These are phyloP conservation scores for Mormoops blainvillei DNA, from an alignment of 2,113 vertebrate genomes.

Conservation along the genomic window DNA sequence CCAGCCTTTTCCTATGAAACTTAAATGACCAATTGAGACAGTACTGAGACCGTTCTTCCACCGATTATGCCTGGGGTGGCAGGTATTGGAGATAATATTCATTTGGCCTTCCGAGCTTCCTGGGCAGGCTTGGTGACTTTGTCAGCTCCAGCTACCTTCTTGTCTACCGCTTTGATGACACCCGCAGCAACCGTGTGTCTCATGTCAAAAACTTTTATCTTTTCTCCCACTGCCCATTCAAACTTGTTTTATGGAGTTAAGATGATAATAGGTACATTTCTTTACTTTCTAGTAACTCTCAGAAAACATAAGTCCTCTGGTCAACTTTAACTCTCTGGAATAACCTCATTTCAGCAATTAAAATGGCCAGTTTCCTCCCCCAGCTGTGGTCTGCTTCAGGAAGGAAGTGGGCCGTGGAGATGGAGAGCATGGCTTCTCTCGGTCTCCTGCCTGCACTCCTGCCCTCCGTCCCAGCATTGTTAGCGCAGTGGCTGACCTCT, in stretches of 20 bases:
- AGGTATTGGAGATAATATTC: no score
- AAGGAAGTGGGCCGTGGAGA: neutral
- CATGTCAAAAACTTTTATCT: neutral
- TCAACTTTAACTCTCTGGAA: neutral
- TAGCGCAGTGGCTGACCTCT: neutral
- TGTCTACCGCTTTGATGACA: no score
- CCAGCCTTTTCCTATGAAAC: no score
- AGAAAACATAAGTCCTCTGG: neutral
- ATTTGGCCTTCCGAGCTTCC: no score
- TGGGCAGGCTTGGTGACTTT: no score
- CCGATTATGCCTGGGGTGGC: no score
- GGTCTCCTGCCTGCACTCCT: neutral
- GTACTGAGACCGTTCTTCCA: no score
- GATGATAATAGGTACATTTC: neutral
- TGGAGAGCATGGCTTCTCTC: neutral
- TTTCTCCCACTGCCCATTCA: neutral
- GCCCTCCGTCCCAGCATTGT: neutral
- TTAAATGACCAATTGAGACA: no score
- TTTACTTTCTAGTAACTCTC: conserved; percentile 7
- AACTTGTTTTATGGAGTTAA: neutral
- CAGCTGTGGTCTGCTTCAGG: neutral
- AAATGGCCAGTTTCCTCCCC: neutral
- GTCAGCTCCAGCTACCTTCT: no score
- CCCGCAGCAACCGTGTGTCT: no score
- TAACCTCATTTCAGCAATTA: neutral